phyloP scores from a whole-genome alignment of 2,113 vertebrate genomes.

The Poecilia latipinna region DNA sequence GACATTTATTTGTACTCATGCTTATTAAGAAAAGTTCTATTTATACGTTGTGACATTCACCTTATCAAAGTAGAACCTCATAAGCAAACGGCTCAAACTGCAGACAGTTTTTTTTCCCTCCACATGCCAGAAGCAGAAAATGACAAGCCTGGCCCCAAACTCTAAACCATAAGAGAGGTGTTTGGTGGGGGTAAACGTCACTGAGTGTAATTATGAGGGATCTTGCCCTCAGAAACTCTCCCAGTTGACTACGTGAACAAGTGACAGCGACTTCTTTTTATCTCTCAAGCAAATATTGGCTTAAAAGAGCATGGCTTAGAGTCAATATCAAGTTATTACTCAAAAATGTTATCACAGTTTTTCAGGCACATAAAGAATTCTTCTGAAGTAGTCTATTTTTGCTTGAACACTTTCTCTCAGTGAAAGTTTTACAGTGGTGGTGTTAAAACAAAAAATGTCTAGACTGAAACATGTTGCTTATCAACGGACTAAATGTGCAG shows the following conservation, averaged over 20 bases:
- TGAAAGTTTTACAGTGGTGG: slow-evolving; percentile 11
- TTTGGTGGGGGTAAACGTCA: slow-evolving; percentile 46
- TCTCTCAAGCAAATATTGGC: slow-evolving; percentile 62
- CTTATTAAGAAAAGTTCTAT: neutral
- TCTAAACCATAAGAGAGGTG: slow-evolving; percentile 23
- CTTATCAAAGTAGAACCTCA: neutral
- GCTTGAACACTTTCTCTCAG: slow-evolving; percentile 23
- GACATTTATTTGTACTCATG: neutral
- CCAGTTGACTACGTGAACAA: slow-evolving; percentile 57
- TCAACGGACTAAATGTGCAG: slow-evolving; percentile 26
- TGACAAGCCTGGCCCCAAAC: slow-evolving; percentile 38
- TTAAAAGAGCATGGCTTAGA: slow-evolving; percentile 64
- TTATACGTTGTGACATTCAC: neutral
- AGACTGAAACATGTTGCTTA: slow-evolving; percentile 35
- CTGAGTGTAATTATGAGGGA: slow-evolving; percentile 69
- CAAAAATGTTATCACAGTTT: slow-evolving; percentile 64
- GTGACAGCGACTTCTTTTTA: slow-evolving; percentile 64
- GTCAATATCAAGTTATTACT: slow-evolving; percentile 68
- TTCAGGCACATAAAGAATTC: slow-evolving; percentile 59
- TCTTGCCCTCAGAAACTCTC: slow-evolving; percentile 50
- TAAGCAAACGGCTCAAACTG: slow-evolving; percentile 4
- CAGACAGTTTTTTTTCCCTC: neutral
- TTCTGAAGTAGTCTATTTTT: slow-evolving; percentile 46
- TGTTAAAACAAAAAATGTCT: slow-evolving; percentile 9
- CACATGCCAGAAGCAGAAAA: slow-evolving; percentile 24